These are phyloP conservation scores for Mustela lutreola DNA, from an alignment of 2,113 vertebrate genomes.

Conservation along the genomic window DNA sequence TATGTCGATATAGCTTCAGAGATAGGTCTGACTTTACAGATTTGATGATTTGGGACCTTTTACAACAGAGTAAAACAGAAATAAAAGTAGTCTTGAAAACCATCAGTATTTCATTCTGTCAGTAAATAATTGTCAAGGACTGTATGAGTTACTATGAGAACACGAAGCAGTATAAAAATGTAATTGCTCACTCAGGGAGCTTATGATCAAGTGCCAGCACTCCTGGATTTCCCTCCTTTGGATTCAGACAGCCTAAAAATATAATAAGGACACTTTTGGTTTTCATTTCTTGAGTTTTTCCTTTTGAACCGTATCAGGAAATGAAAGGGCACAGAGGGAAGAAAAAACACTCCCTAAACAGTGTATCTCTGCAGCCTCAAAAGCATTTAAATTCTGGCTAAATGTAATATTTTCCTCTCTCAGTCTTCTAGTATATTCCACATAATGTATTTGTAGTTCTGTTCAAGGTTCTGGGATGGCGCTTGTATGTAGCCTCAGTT, in stretches of 20 bases:
- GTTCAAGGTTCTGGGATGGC: not conserved
- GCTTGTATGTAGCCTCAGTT: not conserved
- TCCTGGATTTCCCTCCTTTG: not conserved
- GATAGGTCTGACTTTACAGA: not conserved
- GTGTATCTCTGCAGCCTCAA: not conserved
- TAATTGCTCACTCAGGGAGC: not conserved
- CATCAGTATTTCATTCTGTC: not conserved
- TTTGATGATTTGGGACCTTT: not conserved
- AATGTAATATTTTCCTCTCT: not conserved
- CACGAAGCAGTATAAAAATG: not conserved
- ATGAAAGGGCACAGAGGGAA: not conserved
- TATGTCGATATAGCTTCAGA: not conserved
- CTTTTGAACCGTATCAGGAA: constrained; percentile 4
- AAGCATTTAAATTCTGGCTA: not conserved
- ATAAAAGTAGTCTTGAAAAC: constrained; percentile 5
- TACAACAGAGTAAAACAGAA: not conserved
- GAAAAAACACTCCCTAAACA: not conserved
- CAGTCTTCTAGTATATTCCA: not conserved
- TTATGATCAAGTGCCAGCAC: not conserved
- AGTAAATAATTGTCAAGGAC: not conserved
- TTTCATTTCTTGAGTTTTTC: constrained; percentile 7
- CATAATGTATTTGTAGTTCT: not conserved
- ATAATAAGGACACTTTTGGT: not conserved
- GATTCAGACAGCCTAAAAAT: not conserved
- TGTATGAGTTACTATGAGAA: not conserved